These are phyloP conservation scores for Cryptophagus acutangulus DNA, from an alignment of 2,888 invertebrate genomes.

Conservation along the genomic window DNA sequence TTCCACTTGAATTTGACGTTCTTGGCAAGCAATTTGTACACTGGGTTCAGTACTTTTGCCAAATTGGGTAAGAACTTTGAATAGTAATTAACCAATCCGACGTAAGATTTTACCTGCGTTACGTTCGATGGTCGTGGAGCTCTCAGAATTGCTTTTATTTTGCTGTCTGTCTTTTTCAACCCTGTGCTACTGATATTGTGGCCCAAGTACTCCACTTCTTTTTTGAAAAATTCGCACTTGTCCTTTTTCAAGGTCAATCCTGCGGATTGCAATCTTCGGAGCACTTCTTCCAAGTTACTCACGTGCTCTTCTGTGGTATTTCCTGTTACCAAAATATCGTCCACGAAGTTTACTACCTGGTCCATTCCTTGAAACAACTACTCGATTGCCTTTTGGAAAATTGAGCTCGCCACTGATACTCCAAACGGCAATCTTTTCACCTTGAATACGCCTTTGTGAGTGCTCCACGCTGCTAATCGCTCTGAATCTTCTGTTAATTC, in stretches of 20 bases:
- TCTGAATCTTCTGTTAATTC: conserved; percentile 30
- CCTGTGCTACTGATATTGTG: conserved; percentile 19
- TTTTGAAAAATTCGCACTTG: conserved; percentile 37
- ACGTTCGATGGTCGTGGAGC: conserved; percentile 14
- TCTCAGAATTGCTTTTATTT: conserved; percentile 15
- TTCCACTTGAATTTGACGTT: conserved; percentile 4
- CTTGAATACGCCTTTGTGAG: conserved; percentile 36
- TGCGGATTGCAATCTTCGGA: conserved; percentile 24
- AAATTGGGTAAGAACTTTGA: conserved; percentile 14
- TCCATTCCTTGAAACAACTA: conserved; percentile 31
- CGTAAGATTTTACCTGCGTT: conserved; percentile 13
- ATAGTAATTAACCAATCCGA: conserved; percentile 21
- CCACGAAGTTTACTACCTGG: conserved; percentile 31
- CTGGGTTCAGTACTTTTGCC: conserved; percentile 5
- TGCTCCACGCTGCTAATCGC: conserved; percentile 30
- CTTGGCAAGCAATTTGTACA: conserved; percentile 4
- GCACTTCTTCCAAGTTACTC: conserved; percentile 23
- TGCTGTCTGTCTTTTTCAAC: conserved; percentile 12
- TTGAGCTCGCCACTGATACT: conserved; percentile 18
- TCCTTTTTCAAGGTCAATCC: conserved; percentile 30
- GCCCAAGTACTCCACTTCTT: conserved; percentile 34
- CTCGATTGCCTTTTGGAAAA: conserved; percentile 38
- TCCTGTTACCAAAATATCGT: conserved; percentile 35
- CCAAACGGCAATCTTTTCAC: conserved; percentile 39
- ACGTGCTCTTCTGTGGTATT: conserved; percentile 23